These are phyloP conservation scores for Nasonia oneida DNA, from an alignment of 2,888 invertebrate genomes.

Conservation along the genomic window DNA sequence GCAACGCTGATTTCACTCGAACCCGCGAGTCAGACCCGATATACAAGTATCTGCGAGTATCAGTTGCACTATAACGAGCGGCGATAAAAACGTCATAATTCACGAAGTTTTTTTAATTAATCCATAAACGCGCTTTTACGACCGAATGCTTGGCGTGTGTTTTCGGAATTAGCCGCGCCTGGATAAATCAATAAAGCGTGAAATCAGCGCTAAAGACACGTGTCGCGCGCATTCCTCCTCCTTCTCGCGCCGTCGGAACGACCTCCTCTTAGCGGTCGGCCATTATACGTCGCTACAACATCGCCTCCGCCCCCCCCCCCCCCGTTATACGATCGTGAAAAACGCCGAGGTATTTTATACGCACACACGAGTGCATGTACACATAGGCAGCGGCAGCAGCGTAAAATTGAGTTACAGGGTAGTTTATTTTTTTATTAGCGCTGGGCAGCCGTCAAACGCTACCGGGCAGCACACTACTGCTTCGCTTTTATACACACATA, in stretches of 20 bases:
- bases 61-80: not conserved
- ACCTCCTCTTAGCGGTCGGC: slow-evolving; percentile 28
- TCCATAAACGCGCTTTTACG: not conserved
- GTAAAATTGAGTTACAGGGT: slow-evolving; percentile 77
- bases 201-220: slow-evolving; percentile 28
- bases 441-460: slow-evolving; percentile 65
- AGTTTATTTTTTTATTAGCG: slow-evolving; percentile 76
- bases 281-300: slow-evolving; percentile 16
- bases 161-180: slow-evolving; percentile 28
- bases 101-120: not conserved
- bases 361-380: slow-evolving; percentile 64
- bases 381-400: slow-evolving; percentile 66
- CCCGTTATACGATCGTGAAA: slow-evolving; percentile 31
- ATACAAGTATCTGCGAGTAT: not conserved
- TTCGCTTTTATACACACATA: not conserved
- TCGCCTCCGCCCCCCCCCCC: not conserved
- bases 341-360: slow-evolving; percentile 59
- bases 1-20: not conserved
- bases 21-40: not conserved
- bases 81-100: not conserved
- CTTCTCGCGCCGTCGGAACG: slow-evolving; percentile 1
- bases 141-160: not conserved
- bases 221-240: not conserved
- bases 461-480: slow-evolving; percentile 64
- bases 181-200: slow-evolving; percentile 33